Evolutionary conservation across 2,113 vertebrate genomes (phyloP), one percentile per base, ranked within the genome.

Genomic region (Paedocypris sp.): DNA sequence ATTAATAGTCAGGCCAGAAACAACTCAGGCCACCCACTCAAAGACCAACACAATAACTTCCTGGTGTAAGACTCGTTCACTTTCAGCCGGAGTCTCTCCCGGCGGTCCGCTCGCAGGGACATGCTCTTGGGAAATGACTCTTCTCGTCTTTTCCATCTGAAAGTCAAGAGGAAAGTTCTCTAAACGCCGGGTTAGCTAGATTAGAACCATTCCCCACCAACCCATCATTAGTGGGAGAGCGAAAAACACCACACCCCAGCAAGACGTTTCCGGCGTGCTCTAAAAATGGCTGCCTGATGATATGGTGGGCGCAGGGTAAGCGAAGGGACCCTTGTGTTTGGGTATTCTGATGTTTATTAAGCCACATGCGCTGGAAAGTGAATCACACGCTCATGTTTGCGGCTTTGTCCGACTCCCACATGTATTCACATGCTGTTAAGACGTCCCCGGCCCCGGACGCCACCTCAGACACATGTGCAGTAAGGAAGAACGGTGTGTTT

Each of bases 151-250:
- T 52, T 70, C 72, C 59, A 66, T 72, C 67, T 82, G 66, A 72
- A 79, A 82, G 81, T 79, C 74, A 79, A 73, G 75, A 70, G 74
- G 65, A 74, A 63, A 72, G 72, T 81, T 76, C 74, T 70, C 60
- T 71, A 74, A 70, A 65, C 50, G 73, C 50, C 60, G 48, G 81
- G 75, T 77, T 82, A 70, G 70, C 70, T 79, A 77, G 77, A 84
- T 80, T 78, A 80, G 75, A 80, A 78, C 77, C 77, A 81, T 83
- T 73, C 80, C 77, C 79, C 79, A 81, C 77, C 80, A 83, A 73
- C 73, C 81, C 81, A 60, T 83, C 77, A 84, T 85, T 85, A 81
- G 83, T 79, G 83, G 82, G 74, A 76, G 75, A 69, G 71, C 68
- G 75, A 65, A 73, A 73, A 72, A 63, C 0, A 77, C 71, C 82